Conservation (phyloP, 2,113 vertebrate species). For the Dinomys branickii region DNA sequence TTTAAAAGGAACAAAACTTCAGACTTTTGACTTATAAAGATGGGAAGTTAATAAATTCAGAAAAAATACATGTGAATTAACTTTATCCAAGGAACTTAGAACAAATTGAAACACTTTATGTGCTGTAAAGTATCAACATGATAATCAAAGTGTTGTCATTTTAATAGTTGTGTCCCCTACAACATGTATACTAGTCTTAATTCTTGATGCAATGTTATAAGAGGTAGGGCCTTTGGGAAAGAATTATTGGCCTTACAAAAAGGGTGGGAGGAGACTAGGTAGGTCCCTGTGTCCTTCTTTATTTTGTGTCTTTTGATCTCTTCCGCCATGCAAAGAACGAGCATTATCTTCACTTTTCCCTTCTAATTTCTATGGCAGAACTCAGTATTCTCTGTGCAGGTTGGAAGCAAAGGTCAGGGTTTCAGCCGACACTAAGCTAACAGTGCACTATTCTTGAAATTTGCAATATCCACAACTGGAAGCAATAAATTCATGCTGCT, state of each 20-base stretch:
- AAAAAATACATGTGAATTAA: not conserved
- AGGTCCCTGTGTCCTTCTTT: not conserved
- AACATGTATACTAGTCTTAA: not conserved
- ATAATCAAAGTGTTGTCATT: not conserved
- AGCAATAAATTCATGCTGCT: not conserved
- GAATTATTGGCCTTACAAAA: not conserved
- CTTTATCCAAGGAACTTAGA: not conserved
- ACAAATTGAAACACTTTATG: not conserved
- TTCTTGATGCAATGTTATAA: not conserved
- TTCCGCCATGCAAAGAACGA: not conserved
- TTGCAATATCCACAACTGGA: not conserved
- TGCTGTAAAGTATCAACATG: not conserved
- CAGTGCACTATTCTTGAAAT: not conserved
- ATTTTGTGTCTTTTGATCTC: not conserved
- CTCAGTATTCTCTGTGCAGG: not conserved
- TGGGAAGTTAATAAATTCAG: not conserved
- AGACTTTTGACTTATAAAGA: slow-evolving; percentile 28
- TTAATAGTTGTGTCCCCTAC: not conserved
- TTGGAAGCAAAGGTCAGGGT: not conserved
- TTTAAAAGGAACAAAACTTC: slow-evolving; percentile 70
- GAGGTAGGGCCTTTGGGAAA: not conserved
- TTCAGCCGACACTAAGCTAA: too few relatives aligned
- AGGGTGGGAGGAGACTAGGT: not conserved
- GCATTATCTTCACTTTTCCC: not conserved
- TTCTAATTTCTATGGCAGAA: not conserved